These are phyloP conservation scores for Illadopsis cleaveri DNA, from an alignment of 2,113 vertebrate genomes.

Conservation along the genomic window DNA sequence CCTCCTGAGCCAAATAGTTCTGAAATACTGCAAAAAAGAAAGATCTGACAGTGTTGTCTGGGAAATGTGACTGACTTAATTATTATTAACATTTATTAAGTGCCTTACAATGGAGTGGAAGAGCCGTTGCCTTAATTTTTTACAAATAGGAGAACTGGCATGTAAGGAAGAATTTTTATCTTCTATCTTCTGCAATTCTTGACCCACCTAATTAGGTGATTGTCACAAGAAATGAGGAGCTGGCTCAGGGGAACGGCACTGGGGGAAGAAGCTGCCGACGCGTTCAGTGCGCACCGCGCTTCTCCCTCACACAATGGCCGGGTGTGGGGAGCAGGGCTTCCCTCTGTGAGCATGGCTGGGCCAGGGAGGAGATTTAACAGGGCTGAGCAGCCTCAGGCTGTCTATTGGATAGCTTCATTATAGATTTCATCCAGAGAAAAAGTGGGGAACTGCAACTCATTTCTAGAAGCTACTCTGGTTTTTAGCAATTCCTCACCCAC, in stretches of 20 bases:
- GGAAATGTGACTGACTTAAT: constrained; percentile 1
- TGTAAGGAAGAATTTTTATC: neutral
- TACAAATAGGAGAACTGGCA: neutral
- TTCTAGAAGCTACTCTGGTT: neutral
- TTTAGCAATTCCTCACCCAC: neutral
- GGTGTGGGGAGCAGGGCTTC: neutral
- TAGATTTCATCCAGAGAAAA: neutral
- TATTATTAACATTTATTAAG: constrained; percentile 31
- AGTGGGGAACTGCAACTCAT: neutral
- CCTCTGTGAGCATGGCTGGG: neutral
- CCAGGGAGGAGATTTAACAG: neutral
- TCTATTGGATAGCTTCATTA: neutral
- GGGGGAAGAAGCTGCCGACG: neutral
- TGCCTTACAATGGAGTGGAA: neutral
- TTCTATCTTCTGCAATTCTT: constrained; percentile 27
- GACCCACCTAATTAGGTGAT: constrained; percentile 47
- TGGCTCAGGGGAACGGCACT: neutral
- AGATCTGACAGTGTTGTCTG: neutral
- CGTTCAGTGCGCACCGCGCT: fast-evolving
- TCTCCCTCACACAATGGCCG: neutral
- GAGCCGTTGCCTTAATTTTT: constrained; percentile 6
- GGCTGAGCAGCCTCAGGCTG: neutral
- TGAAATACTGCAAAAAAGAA: neutral
- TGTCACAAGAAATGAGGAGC: neutral
- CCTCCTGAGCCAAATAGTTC: neutral